Evolutionary conservation across 2,797 vertebrate genomes (phyloP).

Genomic region (Alectoris magna): DNA sequence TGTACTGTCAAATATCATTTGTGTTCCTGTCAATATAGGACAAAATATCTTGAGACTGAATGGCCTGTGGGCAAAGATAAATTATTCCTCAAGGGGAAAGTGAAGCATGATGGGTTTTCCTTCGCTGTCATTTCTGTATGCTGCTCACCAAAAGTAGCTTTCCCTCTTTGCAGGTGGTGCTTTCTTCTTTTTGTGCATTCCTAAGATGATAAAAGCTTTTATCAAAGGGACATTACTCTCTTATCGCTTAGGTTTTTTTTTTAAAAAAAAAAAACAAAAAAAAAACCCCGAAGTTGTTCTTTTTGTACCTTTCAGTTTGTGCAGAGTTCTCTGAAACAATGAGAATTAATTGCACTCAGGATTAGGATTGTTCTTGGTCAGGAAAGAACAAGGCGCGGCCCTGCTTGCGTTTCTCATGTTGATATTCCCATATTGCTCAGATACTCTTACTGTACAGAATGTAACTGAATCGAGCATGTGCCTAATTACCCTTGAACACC

Average conservation of each 20-base stretch:
- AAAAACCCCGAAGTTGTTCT: neutral
- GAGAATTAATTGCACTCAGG: neutral
- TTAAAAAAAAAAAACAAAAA: neutral
- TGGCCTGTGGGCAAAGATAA: slow-evolving; percentile 27
- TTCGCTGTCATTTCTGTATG: neutral
- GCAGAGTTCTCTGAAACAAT: neutral
- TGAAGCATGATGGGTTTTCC: slow-evolving; percentile 17
- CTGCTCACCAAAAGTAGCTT: neutral
- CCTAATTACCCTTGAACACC: neutral
- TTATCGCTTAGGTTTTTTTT: neutral
- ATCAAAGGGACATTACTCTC: neutral
- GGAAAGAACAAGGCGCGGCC: neutral
- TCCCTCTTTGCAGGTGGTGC: neutral
- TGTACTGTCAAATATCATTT: slow-evolving; percentile 39
- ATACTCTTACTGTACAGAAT: neutral
- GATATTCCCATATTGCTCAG: neutral
- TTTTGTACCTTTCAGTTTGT: neutral
- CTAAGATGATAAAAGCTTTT: neutral
- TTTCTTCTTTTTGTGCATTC: neutral
- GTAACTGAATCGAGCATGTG: neutral
- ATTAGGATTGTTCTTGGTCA: neutral
- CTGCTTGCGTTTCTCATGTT: neutral
- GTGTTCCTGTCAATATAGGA: slow-evolving; percentile 27
- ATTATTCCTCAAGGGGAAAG: slow-evolving; percentile 28
- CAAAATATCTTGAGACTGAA: slow-evolving; percentile 1